Base-by-base conservation (phyloP, 2,888 invertebrate species). In the Athripsodes cinereus region DNA sequence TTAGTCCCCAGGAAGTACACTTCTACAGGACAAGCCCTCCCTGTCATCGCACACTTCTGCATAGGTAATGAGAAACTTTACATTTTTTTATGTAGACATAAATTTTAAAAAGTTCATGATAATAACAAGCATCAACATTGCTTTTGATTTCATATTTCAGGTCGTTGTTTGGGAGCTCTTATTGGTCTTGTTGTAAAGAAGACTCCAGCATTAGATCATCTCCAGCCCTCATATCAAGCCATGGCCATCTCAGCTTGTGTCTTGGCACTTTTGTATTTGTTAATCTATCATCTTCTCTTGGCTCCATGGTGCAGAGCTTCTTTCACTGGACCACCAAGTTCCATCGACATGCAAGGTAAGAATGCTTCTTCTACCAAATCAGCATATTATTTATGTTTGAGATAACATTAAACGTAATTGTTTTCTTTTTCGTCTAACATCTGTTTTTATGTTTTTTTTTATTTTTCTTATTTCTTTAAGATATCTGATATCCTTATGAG, bases 11-110 rank as follows among this genome's bases (percentile, higher is more conserved):
- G 88, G 57, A 86, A 87, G 69, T 82, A 87, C 66, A 89, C 88
- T 0, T 84, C 87, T 60, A 86, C 86, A 10, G 90, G 88, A 18
- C 90, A 91, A 72, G 88, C 90, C 53, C 70, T 90, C 64, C 88
- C 88, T 1, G 87, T 90, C 47, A 81, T 89, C 67, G 86, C 88
- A 58, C 90, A 90, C 74, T 90, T 91, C 71, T 88, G 89, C 68
- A 76, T 86, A 65, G 86, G 86, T 83, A 72, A n/a, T n/a, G n/a
- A n/a, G n/a, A n/a, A n/a, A n/a, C n/a, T n/a, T n/a, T n/a, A n/a
- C n/a, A n/a, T n/a, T n/a, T n/a, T n/a, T n/a, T n/a, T n/a, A n/a
- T n/a, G n/a, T n/a, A n/a, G n/a, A n/a, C n/a, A n/a, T n/a, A n/a
- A n/a, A n/a, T n/a, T n/a, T n/a, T n/a, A n/a, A n/a, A n/a, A n/a